These are phyloP conservation scores for Sebastes umbrosus DNA, from an alignment of 2,797 vertebrate genomes.

Conservation along the genomic window DNA sequence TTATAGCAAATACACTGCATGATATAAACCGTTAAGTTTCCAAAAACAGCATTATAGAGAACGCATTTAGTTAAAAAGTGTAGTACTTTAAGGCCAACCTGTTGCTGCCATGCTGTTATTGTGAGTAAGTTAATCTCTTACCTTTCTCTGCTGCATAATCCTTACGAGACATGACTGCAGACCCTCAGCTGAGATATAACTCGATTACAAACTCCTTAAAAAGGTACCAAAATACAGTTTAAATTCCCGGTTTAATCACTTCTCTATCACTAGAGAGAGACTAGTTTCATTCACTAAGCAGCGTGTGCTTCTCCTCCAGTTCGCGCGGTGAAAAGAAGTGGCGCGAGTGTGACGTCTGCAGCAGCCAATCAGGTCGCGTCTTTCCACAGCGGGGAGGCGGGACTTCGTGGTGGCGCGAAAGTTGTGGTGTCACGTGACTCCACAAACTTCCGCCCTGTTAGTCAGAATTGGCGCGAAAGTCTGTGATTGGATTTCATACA, in stretches of 20 bases:
- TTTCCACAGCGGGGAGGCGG: conserved; percentile 53
- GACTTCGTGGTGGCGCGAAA: conserved; percentile 80
- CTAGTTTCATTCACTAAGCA: conserved; percentile 45
- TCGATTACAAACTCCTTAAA: background rate
- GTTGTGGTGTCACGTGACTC: conserved; percentile 64
- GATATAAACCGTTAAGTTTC: rapidly evolving
- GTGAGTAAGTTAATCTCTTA: conserved; percentile 42
- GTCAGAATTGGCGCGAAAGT: conserved; percentile 76
- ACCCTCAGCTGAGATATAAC: background rate
- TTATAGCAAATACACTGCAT: rapidly evolving
- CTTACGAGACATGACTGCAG: conserved; percentile 84
- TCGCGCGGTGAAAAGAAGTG: conserved; percentile 76
- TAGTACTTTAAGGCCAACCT: conserved; percentile 32
- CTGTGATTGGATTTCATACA: conserved; percentile 43
- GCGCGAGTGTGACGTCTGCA: conserved; percentile 78
- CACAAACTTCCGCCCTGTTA: conserved; percentile 46
- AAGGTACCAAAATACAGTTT: background rate
- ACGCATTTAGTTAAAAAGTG: background rate
- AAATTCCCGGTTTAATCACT: background rate
- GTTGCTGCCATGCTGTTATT: conserved; percentile 56
- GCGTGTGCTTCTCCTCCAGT: conserved; percentile 17
- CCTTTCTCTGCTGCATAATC: conserved; percentile 91
- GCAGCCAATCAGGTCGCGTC: conserved; percentile 54
- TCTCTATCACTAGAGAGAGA: background rate
- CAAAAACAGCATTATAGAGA: background rate